phyloP scores from a whole-genome alignment of 1,140 invertebrate species.

The Meloidogyne hapla region DNA sequence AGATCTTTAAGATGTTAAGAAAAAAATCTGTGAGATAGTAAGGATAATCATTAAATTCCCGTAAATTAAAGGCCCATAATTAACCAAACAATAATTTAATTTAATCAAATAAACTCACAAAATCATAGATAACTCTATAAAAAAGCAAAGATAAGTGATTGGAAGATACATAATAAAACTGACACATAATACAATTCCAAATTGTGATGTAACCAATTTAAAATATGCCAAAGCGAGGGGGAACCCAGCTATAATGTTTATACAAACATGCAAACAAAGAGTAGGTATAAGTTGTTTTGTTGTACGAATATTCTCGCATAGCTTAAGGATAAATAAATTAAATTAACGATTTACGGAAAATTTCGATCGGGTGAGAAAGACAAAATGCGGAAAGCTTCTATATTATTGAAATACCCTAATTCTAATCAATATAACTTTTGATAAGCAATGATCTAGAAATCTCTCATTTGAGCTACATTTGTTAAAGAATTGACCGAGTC shows the following conservation, averaged over 20 bases:
- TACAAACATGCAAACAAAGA: slow-evolving; percentile 8
- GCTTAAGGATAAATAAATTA: background rate
- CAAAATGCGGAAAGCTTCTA: no score
- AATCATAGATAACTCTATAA: background rate
- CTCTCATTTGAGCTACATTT: no score
- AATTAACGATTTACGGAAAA: no score
- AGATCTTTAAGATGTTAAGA: no score
- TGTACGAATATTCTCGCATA: slow-evolving; percentile 21
- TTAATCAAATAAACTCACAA: background rate
- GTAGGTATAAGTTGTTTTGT: slow-evolving; percentile 14
- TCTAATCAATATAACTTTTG: background rate
- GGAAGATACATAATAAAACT: background rate
- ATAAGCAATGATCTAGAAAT: no score
- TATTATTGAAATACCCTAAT: no score
- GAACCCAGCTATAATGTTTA: background rate
- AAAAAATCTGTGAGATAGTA: no score
- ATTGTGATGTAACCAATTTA: background rate
- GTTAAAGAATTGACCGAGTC: no score
- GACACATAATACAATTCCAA: background rate
- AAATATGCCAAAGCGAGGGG: background rate
- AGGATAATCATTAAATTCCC: no score
- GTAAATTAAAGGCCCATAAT: no score
- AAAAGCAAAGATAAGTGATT: background rate
- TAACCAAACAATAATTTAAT: background rate
- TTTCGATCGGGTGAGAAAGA: no score